Percentiles rank a stretch among this genome's conserved stretches.
These are phyloP conservation scores for Cheilosia pagana DNA, from an alignment of 2,888 invertebrate species.

Conservation along the genomic window DNA sequence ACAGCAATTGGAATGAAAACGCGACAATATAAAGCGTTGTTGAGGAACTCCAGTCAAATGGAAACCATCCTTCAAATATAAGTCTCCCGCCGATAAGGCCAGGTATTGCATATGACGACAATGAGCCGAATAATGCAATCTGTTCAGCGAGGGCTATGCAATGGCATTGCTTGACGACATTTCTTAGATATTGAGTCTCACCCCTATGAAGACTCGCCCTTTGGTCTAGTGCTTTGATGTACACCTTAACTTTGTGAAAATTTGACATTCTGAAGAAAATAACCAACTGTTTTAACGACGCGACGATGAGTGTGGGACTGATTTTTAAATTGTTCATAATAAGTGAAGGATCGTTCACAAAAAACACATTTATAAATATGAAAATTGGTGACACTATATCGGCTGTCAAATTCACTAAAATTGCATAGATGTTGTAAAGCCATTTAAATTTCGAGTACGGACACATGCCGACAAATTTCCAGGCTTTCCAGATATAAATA, in stretches of 20 bases:
- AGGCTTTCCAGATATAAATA: constrained; percentile 17
- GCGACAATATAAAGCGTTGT: neutral
- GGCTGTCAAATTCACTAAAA: constrained; percentile 20
- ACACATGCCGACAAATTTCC: constrained; percentile 42
- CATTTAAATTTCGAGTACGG: constrained; percentile 18
- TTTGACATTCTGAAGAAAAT: neutral
- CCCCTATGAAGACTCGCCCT: neutral
- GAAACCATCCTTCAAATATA: constrained; percentile 36
- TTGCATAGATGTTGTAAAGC: constrained; percentile 41
- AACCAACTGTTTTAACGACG: constrained; percentile 6
- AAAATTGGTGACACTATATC: neutral
- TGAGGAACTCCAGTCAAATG: constrained; percentile 27
- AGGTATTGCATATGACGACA: constrained; percentile 17
- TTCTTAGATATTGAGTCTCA: constrained; percentile 12
- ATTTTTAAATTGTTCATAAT: constrained; percentile 33
- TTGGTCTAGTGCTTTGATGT: constrained; percentile 4
- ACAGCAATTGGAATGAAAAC: constrained; percentile 17
- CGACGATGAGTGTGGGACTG: constrained; percentile 18
- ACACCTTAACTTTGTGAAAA: neutral
- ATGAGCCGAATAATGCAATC: neutral
- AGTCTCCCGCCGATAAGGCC: constrained; percentile 1
- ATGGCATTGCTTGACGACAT: constrained; percentile 25
- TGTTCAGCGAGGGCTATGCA: neutral
- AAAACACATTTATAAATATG: neutral
- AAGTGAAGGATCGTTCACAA: neutral